A percentile compares a stretch with the other conserved stretches of the same genome.
Evolutionary conservation across 2,797 vertebrate species (phyloP).

Genomic region (Chaunax sp.): DNA sequence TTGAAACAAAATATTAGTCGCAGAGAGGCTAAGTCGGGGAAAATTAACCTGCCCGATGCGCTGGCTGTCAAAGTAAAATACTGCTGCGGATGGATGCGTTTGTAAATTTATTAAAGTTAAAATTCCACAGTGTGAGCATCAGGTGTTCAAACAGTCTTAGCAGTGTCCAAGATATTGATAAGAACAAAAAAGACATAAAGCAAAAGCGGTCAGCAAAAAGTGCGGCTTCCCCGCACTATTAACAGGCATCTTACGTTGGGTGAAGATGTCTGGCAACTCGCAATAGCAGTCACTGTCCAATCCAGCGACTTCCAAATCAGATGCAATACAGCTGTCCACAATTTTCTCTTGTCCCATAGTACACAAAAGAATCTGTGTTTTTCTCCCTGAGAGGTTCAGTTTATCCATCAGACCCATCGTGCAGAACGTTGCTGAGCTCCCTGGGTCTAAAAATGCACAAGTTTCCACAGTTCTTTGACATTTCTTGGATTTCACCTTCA

Average conservation of each 20-base stretch:
- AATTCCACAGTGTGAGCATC: too few relatives aligned
- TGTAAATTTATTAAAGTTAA: too few relatives aligned
- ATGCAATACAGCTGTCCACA: not conserved
- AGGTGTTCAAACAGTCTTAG: too few relatives aligned
- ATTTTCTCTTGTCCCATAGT: not conserved
- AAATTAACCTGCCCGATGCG: too few relatives aligned
- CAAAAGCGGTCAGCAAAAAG: too few relatives aligned
- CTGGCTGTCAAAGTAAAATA: too few relatives aligned
- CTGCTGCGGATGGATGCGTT: too few relatives aligned
- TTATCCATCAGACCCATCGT: not conserved
- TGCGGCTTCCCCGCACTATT: too few relatives aligned
- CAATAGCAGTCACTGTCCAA: not conserved
- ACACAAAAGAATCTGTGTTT: not conserved
- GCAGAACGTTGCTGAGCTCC: not conserved
- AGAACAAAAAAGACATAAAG: too few relatives aligned
- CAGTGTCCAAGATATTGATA: too few relatives aligned
- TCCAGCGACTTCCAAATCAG: not conserved
- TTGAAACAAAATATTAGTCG: too few relatives aligned
- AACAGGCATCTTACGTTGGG: not conserved
- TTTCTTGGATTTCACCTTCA: not conserved
- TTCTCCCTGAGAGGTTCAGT: not conserved
- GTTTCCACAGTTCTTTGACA: not conserved
- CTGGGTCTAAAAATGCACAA: not conserved
- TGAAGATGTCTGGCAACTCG: not conserved
- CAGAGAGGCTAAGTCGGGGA: too few relatives aligned